Evolutionary conservation across 2,888 invertebrate genomes (phyloP), one percentile per base, ranked within the genome.

Genomic region (Volucella inanis): DNA sequence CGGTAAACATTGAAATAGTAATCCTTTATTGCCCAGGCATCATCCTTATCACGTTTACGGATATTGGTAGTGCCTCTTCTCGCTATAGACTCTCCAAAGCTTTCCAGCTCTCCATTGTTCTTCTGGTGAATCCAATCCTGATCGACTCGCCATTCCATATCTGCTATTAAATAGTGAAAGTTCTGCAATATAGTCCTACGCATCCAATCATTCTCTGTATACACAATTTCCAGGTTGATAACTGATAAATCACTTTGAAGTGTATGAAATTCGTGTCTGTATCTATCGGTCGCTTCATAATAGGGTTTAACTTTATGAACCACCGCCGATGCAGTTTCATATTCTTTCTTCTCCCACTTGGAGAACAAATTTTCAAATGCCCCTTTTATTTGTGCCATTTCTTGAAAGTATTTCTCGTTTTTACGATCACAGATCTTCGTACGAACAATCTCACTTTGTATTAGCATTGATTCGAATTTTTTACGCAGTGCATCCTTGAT

Each of bases 211-310:
- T 90, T 90, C 77, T 92, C 92, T 15, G 90, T 90, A 38, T 90
- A 92, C 3, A 92, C 91, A 54, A 92, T 92, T 45, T 91, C 90
- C 91, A 92, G 91, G 71, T 90, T 91, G 2, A 92, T 78, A 68
- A 89, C 88, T n/a, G 88, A 88, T 3, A 87, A 87, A 18, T 89
- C 83, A 1, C 90, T 89, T 65, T 89, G 89, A 22, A 91, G 57
- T 2, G 89, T 87, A 0, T 89, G 88, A 1, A 82, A 87, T 31
- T 90, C 87, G 2, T 87, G 88, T 80, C 89, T 90, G 49, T 92
- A 87, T 4, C 75, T 68, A 45, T 91, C 91, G 0, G 91, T 91
- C 43, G 88, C 88, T 15, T 91, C 90, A 59, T 91, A 92, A 74
- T 89, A 91, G 0, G 89, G 88, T 75, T 92, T 90, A 8, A 88